Evolutionary conservation across 2,888 invertebrate species (phyloP), one percentile per base, ranked within the genome.

Genomic region (Tanytarsus gracilentus): DNA sequence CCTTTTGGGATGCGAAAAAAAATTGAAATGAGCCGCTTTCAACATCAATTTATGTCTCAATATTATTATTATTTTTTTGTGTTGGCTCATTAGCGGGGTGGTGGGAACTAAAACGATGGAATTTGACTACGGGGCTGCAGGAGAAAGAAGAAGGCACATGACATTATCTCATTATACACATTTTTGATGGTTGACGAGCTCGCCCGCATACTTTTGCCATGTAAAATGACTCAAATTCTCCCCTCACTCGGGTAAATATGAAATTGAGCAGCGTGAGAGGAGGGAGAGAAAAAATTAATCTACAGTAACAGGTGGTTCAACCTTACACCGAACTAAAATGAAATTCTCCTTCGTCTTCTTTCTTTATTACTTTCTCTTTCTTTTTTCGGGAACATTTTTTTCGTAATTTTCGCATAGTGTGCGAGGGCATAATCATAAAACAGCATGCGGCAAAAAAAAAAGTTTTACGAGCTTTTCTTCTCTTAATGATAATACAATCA

Each of bases 251-350:
- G 4, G n/a, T 33, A 11, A 33, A 33, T n/a, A 33, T 30, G 11
- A 14, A 33, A 5, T 11, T 9, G 14, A 14, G 11, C n/a, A 40
- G 18, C 9, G 18, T 44, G 23, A 21, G 6, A 21, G 40, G 7
- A 11, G 26, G 1, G 26, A 26, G 25, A 8, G 11, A 9, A 30
- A 49, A 49, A 26, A 49, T 40, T 49, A 26, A 26, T 49, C 26
- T 48, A 9, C 25, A 49, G 49, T 49, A 49, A 49, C 49, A 49
- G 49, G 49, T 49, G 49, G 26, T 49, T 26, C 11, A 40, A 23
- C 26, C 14, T 49, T n/a, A n/a, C n/a, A n/a, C n/a, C n/a, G n/a
- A n/a, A n/a, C n/a, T 26, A 50, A 50, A 50, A 27, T 27, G n/a
- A 50, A 50, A 50, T 50, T 50, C 16, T 14, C 11, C 16, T n/a